Conservation (phyloP, 2,797 vertebrate genomes). For the Adrianichthys oophorus region DNA sequence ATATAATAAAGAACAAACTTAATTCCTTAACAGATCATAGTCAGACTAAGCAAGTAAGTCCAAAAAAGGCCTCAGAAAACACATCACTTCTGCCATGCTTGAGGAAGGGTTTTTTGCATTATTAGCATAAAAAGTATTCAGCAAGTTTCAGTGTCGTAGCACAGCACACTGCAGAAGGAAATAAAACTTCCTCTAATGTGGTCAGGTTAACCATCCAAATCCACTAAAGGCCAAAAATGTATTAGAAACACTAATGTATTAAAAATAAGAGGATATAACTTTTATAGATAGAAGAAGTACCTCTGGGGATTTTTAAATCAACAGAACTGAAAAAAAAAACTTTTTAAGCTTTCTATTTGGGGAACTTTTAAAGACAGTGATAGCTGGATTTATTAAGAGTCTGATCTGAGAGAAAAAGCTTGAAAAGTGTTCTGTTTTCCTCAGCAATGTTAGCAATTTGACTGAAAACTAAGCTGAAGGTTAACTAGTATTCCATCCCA, state of each 20-base stretch:
- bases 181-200: slow-evolving; percentile 26
- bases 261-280: not conserved
- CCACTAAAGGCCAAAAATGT: not conserved
- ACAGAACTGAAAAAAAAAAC: not conserved
- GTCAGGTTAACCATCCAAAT: slow-evolving; percentile 14
- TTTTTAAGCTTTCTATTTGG: not conserved
- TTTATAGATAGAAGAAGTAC: not conserved
- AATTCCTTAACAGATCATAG: not conserved
- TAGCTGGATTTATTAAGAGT: slow-evolving; percentile 1
- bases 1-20: not conserved
- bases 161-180: slow-evolving; percentile 22
- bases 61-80: not conserved
- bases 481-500: slow-evolving; percentile 46
- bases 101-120: not conserved
- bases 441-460: slow-evolving; percentile 52
- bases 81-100: not conserved
- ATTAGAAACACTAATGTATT: slow-evolving; percentile 2
- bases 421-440: slow-evolving; percentile 42
- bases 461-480: slow-evolving; percentile 43
- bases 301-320: slow-evolving; percentile 1
- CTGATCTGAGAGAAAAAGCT: slow-evolving; percentile 19
- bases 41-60: not conserved
- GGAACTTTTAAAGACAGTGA: not conserved
- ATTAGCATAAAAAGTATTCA: too few species aligned
- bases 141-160: not conserved